These are phyloP conservation scores for Holothuria glaberrima DNA, from an alignment of 35 echinoderm and acorn worm genomes.

Conservation along the genomic window DNA sequence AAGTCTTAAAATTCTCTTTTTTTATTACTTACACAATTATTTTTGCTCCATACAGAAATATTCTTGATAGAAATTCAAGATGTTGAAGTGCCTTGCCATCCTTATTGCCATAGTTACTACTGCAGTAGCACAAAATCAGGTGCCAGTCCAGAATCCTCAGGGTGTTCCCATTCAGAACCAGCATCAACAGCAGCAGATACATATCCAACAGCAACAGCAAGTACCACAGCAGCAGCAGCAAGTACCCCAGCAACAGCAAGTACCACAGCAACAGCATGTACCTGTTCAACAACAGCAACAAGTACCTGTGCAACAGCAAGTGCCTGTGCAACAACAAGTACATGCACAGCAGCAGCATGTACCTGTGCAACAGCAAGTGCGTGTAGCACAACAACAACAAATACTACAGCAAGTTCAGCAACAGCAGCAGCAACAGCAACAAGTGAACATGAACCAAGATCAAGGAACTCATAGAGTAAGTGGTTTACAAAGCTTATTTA, in stretches of 20 bases:
- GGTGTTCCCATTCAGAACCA: too few relatives aligned
- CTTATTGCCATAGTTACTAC: background rate
- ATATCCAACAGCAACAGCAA: too few relatives aligned
- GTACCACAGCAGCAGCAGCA: background rate
- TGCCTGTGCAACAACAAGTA: conserved; percentile 11
- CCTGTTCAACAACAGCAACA: too few relatives aligned
- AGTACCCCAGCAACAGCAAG: background rate
- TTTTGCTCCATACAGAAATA: too few relatives aligned
- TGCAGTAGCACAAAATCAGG: background rate
- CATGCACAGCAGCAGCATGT: background rate
- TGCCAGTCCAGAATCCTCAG: background rate
- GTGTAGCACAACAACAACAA: background rate
- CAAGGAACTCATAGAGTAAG: background rate
- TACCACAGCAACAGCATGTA: too few relatives aligned
- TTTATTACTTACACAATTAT: too few relatives aligned
- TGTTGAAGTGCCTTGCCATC: too few relatives aligned
- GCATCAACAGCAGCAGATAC: too few relatives aligned
- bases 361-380: background rate
- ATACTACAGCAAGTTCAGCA: background rate
- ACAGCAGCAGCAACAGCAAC: background rate
- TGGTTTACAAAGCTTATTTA: too few relatives aligned
- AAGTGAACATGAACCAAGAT: background rate
- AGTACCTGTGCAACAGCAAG: background rate
- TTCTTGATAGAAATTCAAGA: too few relatives aligned
- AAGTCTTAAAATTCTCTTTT: too few relatives aligned